Evolutionary conservation across 2,113 vertebrate genomes (phyloP).

Genomic region (Trematocara nigrifrons): DNA sequence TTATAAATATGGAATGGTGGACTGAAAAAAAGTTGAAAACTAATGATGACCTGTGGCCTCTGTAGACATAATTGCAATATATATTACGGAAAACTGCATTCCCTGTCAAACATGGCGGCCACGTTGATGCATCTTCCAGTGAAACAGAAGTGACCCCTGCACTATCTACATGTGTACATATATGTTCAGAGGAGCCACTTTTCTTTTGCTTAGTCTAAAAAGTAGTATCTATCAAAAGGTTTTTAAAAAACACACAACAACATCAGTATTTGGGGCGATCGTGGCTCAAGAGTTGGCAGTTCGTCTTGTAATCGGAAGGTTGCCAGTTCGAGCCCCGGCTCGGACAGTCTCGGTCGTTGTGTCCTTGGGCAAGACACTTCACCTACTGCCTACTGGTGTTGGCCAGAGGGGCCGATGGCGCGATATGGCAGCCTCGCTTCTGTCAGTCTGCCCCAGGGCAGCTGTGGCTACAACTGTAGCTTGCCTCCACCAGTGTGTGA

Average conservation of each 20-base stretch:
- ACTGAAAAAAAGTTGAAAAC: neutral
- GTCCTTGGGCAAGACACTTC: no score
- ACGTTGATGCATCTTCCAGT: neutral
- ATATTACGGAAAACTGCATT: accelerated
- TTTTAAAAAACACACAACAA: neutral
- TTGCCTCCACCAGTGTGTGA: no score
- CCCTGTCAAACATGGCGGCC: accelerated
- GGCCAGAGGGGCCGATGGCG: no score
- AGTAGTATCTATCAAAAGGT: neutral
- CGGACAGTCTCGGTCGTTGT: no score
- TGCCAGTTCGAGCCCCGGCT: no score
- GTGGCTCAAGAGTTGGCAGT: no score
- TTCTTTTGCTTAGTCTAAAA: neutral
- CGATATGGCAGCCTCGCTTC: no score
- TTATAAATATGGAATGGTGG: neutral
- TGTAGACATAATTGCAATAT: neutral
- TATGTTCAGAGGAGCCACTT: neutral
- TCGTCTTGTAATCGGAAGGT: no score
- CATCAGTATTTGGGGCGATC: neutral
- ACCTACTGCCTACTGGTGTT: no score
- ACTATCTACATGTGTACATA: neutral
- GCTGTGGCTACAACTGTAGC: no score
- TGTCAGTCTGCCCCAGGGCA: no score
- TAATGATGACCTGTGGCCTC: neutral
- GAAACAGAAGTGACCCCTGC: neutral